Base-by-base conservation (phyloP, 1,140 invertebrate genomes). In the Doryteuthis pealeii region DNA sequence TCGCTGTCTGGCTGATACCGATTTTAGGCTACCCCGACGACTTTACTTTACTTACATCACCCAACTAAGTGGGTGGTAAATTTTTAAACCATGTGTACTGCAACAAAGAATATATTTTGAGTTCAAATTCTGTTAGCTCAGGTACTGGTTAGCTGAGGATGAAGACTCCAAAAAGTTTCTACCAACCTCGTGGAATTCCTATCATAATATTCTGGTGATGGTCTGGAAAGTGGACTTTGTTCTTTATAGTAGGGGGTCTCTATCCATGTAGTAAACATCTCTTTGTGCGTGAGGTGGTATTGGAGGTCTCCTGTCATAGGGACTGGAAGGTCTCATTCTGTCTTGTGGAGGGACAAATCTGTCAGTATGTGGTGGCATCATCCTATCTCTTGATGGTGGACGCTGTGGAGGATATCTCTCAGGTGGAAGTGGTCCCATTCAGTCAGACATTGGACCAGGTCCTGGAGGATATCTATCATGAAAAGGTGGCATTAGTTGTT, bases 191-290 rank as follows among this genome's bases (percentile, higher is more conserved):
- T 33, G 10, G 8, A 6, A 22, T 68, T 68, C 31, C 66, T 68
- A 15, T 68, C 66, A 68, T 68, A 68, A 22, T 68, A 68, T 22
- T 68, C 66, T 0, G 66, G 66, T 26, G 66, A 26, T 32, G 31
- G 15, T 26, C 66, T 22, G 18, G 66, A 31, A 32, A 68, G 32
- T 28, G 66, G 66, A 2, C 66, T 68, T 68, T 26, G 22, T 32
- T 68, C 66, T 30, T 26, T 26, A 22, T 68, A 68, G 32, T 68
- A 68, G 10, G n/a, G 66, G 66, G 32, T 68, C 66, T 68, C 66
- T 68, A 10, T 68, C 66, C 66, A 68, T 68, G 31, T 68, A 68
- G 32, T 68, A 68, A 32, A 6, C 4, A 32, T 68, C 66, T 33
- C 66, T 68, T 10, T 30, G n/a, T 0, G 66, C 66, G 30, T 68